Evolutionary conservation across 1,140 invertebrate species (phyloP).

Genomic region (Tetramorium alpestre): DNA sequence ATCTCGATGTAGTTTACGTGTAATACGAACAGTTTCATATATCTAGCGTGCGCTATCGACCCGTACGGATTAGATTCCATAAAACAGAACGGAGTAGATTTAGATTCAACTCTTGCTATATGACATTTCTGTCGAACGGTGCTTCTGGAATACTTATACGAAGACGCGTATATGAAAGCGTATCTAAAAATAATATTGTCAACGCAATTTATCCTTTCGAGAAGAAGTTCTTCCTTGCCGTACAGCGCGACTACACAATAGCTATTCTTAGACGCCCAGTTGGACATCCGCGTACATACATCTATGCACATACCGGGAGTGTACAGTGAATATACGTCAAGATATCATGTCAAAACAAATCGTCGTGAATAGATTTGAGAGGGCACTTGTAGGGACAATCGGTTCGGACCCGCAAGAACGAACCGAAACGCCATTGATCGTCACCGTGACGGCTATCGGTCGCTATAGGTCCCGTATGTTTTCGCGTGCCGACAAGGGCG

Average conservation of each 20-base stretch:
- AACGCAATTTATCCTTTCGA: constrained; percentile 54
- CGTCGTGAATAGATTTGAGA: constrained; percentile 16
- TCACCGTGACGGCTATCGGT: constrained; percentile 39
- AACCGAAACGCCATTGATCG: constrained; percentile 9
- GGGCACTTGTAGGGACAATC: background rate
- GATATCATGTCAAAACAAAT: constrained; percentile 11
- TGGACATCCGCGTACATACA: background rate
- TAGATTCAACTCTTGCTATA: constrained; percentile 21
- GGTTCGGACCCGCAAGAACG: background rate
- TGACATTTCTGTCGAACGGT: constrained; percentile 45
- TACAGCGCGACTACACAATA: constrained; percentile 21
- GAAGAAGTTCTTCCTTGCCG: constrained; percentile 14
- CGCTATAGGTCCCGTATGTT: constrained; percentile 35
- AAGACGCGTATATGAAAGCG: background rate
- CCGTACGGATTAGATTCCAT: background rate
- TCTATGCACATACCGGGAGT: background rate
- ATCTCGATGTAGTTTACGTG: background rate
- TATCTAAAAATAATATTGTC: constrained; percentile 41
- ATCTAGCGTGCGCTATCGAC: background rate
- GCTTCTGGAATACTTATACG: constrained; percentile 4
- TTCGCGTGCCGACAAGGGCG: constrained; percentile 63
- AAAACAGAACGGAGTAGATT: constrained; percentile 12
- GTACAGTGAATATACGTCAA: background rate
- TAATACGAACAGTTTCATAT: constrained; percentile 1
- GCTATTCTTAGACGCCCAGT: constrained; percentile 35